Percentiles rank a stretch among this genome's conserved stretches.
Evolutionary conservation across 2,113 vertebrate genomes (phyloP).

Genomic region (Pogonocichla stellata): DNA sequence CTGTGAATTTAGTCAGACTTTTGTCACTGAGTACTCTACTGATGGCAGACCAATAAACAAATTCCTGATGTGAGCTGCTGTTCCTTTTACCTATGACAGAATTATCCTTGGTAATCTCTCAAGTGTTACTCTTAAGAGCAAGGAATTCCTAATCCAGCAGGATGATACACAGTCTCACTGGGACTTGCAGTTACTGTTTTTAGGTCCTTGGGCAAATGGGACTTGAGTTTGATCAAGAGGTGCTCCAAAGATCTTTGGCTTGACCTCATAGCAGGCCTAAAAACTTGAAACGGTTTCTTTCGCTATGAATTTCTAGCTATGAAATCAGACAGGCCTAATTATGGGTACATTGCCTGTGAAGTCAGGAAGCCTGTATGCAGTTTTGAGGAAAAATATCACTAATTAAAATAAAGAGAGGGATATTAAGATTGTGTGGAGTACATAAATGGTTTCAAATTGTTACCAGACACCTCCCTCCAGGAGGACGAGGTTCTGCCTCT

Average conservation of each 20-base stretch:
- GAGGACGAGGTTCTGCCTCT: background rate
- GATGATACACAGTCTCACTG: background rate
- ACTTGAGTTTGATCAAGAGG: background rate
- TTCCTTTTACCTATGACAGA: background rate
- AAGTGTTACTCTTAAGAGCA: background rate
- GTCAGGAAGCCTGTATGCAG: background rate
- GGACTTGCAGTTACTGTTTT: background rate
- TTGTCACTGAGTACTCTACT: background rate
- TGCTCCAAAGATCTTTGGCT: background rate
- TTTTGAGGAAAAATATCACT: background rate
- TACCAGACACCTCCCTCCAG: rapidly evolving
- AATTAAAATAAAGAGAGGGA: background rate
- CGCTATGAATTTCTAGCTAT: background rate
- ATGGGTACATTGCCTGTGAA: background rate
- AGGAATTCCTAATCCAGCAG: background rate
- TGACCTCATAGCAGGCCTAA: background rate
- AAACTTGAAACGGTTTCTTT: background rate
- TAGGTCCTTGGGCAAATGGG: background rate
- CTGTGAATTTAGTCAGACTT: background rate
- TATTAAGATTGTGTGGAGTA: background rate
- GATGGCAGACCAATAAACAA: background rate
- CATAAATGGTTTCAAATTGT: background rate
- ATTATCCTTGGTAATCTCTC: background rate
- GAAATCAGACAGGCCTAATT: background rate
- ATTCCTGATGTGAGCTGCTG: background rate